Evolutionary conservation across 2,113 vertebrate species (phyloP).

Genomic region (Fulmarus glacialis): DNA sequence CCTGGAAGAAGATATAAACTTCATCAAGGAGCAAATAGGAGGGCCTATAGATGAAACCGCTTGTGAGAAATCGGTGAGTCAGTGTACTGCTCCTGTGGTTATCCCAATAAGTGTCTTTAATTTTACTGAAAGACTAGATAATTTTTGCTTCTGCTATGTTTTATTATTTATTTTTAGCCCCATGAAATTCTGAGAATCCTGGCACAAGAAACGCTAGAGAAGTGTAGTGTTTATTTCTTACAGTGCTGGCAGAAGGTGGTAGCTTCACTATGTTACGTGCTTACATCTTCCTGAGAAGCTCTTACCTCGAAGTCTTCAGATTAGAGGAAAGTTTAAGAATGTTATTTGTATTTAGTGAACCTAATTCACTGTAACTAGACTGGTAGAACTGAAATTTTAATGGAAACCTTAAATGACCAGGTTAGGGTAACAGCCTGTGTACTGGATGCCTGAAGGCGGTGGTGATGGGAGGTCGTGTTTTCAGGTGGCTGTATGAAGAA

Average conservation of each 20-base stretch:
- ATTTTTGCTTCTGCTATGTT: background rate
- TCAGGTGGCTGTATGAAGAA: background rate
- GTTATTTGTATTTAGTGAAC: background rate
- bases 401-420: background rate
- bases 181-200: background rate
- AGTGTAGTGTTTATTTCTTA: background rate
- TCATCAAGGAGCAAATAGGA: slow-evolving; percentile 92
- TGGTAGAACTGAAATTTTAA: background rate
- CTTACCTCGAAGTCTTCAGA: background rate
- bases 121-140: background rate
- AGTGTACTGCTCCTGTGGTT: background rate
- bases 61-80: slow-evolving; percentile 39
- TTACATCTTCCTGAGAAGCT: background rate
- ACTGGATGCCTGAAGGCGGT: background rate
- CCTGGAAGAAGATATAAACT: slow-evolving; percentile 85
- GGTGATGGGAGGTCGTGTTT: background rate
- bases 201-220: background rate
- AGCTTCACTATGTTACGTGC: background rate
- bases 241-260: background rate
- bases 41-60: slow-evolving; percentile 72
- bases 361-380: background rate
- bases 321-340: background rate
- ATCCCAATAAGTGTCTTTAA: background rate
- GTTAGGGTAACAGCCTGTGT: background rate
- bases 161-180: background rate